Base-by-base conservation (phyloP, 2,113 vertebrate species). In the Dermatemys mawii region DNA sequence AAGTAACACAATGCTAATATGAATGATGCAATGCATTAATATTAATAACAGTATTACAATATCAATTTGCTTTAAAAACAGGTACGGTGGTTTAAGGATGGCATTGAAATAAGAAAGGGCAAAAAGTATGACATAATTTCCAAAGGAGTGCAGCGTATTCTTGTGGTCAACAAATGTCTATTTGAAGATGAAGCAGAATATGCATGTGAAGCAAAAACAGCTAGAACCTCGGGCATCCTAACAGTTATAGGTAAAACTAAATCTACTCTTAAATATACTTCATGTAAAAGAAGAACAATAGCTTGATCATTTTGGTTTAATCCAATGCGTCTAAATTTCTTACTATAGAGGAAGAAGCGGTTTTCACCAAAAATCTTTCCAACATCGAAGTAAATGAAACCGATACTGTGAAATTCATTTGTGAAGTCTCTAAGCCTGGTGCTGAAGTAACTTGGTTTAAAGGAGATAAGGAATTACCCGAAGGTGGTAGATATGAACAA, bases 181-280 rank as follows among this genome's bases (percentile, higher is more conserved):
- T 99, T 99, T 49, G 99, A 99, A 78, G 99, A 99, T 91, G 99
- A 99, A 97, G 99, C 99, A 13, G 99, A 99, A 96, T 99, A 99
- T 84, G 99, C 99, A 94, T 99, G 99, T 96, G 99, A 99, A 93
- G 99, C 99, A 79, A 99, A 98, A 96, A 99, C 99, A 54, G 98
- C 99, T 54, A 99, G 99, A 96, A 99, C 98, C 50, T 99, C 99
- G 2, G 99, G 99, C 95, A 97, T 99, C 90, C 98, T 99, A 87
- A 99, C 99, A 1, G 99, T 99, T 78, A 97, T 99, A 46, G 99
- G 99, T 99, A 97, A 98, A 98, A 54, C 10, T 22, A 13, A 93
- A 85, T 44, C 54, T 51, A 32, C 8, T 89, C 88, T 93, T 73
- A 24, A 46, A 57, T 91, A 49, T 93, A 55, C 29, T 55, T 44